Evolutionary conservation across 2,888 invertebrate species (phyloP), one percentile per base, ranked within the genome.

Genomic region (Galeruca laticollis): DNA sequence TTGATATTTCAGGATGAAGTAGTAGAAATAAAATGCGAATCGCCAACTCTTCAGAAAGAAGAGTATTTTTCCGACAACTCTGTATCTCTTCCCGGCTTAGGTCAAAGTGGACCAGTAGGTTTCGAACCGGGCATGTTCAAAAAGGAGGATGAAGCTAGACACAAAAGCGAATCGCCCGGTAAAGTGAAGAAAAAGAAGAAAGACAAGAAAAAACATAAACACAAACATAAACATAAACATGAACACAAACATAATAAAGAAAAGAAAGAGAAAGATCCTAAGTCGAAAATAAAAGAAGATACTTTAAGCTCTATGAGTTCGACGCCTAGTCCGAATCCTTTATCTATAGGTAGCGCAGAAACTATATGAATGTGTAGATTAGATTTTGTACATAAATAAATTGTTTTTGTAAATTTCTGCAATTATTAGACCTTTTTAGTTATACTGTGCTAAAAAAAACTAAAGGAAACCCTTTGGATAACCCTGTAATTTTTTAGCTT

Each of bases 41-140:
- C 79, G 4, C 72, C 75, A 33, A 69, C 54, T 31, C 70, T 65
- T 78, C 84, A 72, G 0, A 92, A 92, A 81, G 90, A 92, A 13
- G 91, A 91, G 71, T 90, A 90, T 78, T 90, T 90, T 80, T 93
- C 94, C 0, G 95, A 95, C 79, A 94, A 94, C 85, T 94, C 95
- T 0, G 92, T 90, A 13, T 90, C 93, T 0, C 84, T 94, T 61
- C 93, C 94, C 1, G 94, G 95, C 13, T 88, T 90, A 76, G 92
- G 91, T 4, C 87, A 87, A 0, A 88, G 89, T 6, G 93, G 93
- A 0, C 94, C 94, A 0, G 88, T 93, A 33, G 94, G 94, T 31
- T 94, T 95, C 82, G 94, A 94, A 79, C 93, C 94, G 0, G 94
- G 94, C 66, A 94, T 94, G 94, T 94, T 95, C 82, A 89, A 90